Evolutionary conservation across 2,113 vertebrate genomes (phyloP).

Genomic region (Macrotis lagotis): DNA sequence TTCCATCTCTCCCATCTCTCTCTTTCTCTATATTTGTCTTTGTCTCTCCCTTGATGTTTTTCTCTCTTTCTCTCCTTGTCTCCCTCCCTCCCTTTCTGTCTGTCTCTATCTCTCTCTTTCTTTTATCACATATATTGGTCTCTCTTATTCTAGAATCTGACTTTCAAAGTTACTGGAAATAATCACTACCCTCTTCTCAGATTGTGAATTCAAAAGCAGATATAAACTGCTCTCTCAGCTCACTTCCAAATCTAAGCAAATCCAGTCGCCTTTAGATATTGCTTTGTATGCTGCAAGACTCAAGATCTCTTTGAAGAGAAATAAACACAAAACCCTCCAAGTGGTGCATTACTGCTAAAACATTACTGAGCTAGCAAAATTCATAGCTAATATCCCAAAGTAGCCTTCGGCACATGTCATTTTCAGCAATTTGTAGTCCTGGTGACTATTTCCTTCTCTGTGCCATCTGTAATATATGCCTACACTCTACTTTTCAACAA

Average conservation of each 20-base stretch:
- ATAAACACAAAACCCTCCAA: constrained; percentile 66
- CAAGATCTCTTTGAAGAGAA: constrained; percentile 65
- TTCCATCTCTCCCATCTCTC: background rate
- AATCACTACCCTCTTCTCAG: constrained; percentile 56
- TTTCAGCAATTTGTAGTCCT: constrained; percentile 64
- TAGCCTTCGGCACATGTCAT: constrained; percentile 65
- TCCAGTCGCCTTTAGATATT: constrained; percentile 63
- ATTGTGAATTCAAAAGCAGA: constrained; percentile 74
- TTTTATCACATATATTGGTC: constrained; percentile 2
- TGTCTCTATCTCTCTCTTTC: background rate
- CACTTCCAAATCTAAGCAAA: constrained; percentile 73
- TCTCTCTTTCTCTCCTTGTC: constrained; percentile 11
- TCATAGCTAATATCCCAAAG: constrained; percentile 52
- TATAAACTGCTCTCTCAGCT: constrained; percentile 72
- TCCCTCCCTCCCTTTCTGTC: background rate
- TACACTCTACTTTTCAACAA: background rate
- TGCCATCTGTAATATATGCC: constrained; percentile 49
- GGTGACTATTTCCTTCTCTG: constrained; percentile 46
- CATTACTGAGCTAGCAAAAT: constrained; percentile 78
- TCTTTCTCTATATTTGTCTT: constrained; percentile 17
- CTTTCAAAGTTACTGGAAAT: constrained; percentile 74
- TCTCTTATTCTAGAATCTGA: constrained; percentile 36
- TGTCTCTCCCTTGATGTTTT: background rate
- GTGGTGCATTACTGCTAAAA: constrained; percentile 69
- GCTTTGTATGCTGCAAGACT: constrained; percentile 70